A percentile compares a stretch with the other conserved stretches of the same genome.
Conservation (phyloP, 1,140 invertebrate genomes). For the Drosophila nikananu region DNA sequence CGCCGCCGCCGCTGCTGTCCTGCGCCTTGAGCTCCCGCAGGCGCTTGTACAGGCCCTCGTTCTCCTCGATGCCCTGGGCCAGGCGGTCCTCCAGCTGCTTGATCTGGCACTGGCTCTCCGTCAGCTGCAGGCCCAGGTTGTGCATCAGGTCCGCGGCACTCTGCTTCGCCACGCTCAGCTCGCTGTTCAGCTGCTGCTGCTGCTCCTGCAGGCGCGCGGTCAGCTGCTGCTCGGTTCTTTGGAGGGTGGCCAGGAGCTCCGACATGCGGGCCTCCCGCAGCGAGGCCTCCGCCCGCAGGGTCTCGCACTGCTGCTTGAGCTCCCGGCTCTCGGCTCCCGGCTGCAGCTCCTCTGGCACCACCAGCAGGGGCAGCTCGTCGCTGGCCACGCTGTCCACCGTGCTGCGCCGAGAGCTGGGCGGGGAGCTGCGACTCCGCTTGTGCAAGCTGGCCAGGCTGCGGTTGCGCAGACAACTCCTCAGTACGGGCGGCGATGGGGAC, state of each 20-base stretch:
- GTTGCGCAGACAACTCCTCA: slow-evolving; percentile 88
- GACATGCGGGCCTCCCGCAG: slow-evolving; percentile 91
- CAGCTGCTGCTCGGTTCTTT: slow-evolving; percentile 90
- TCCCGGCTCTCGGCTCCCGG: slow-evolving; percentile 81
- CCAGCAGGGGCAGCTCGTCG: slow-evolving; percentile 65
- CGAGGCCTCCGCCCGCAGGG: slow-evolving; percentile 88
- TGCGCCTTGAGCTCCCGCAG: slow-evolving; percentile 90
- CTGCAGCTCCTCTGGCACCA: slow-evolving; percentile 85
- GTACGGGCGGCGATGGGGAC: slow-evolving; percentile 92
- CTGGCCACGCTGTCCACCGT: slow-evolving; percentile 88
- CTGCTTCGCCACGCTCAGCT: slow-evolving; percentile 84
- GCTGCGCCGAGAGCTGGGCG: slow-evolving; percentile 88
- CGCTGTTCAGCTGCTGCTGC: slow-evolving; percentile 76
- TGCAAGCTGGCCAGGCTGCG: slow-evolving; percentile 84
- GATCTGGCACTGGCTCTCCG: slow-evolving; percentile 78
- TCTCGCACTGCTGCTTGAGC: slow-evolving; percentile 88
- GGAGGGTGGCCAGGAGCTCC: slow-evolving; percentile 88
- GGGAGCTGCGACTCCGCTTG: slow-evolving; percentile 88
- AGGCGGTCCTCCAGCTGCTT: slow-evolving; percentile 86
- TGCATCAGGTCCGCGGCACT: slow-evolving; percentile 84
- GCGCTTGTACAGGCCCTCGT: slow-evolving; percentile 89
- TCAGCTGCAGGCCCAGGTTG: slow-evolving; percentile 68
- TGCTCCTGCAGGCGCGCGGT: slow-evolving; percentile 89
- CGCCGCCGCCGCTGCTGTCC: slow-evolving; percentile 82
- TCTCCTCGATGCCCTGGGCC: slow-evolving; percentile 90